A percentile compares a stretch with the other conserved stretches of the same genome.
These are phyloP conservation scores for Archilochus colubris DNA, from an alignment of 2,113 vertebrate species.

Conservation along the genomic window DNA sequence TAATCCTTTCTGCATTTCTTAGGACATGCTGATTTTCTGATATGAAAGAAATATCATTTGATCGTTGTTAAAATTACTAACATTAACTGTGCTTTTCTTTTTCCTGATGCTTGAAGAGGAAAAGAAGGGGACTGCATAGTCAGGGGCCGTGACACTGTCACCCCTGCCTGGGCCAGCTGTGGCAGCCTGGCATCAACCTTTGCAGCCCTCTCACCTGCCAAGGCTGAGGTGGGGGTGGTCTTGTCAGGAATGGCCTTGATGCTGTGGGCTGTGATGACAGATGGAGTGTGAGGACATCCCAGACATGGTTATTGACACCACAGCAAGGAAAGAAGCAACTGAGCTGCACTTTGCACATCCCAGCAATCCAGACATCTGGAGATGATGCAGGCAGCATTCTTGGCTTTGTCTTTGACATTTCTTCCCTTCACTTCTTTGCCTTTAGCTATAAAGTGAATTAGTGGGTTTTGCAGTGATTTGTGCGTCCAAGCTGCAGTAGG, in stretches of 20 bases:
- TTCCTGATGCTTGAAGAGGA: neutral
- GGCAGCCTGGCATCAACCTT: rapidly evolving
- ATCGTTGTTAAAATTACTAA: neutral
- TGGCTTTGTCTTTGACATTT: neutral
- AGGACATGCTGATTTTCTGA: neutral
- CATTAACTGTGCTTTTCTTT: neutral
- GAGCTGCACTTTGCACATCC: neutral
- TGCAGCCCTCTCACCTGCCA: neutral
- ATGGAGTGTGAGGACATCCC: neutral
- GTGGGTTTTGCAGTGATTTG: neutral
- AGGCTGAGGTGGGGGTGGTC: neutral
- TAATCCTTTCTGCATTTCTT: constrained; percentile 4
- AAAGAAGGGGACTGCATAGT: neutral
- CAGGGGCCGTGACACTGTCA: rapidly evolving
- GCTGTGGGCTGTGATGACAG: neutral
- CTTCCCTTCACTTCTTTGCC: neutral
- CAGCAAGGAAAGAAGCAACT: neutral
- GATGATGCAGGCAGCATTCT: neutral
- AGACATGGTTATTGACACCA: neutral
- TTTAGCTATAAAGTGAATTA: neutral
- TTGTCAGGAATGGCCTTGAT: neutral
- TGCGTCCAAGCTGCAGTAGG: neutral
- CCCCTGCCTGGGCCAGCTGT: neutral
- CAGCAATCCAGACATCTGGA: rapidly evolving
- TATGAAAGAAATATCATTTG: neutral